These are phyloP conservation scores for Arnoldichthys spilopterus DNA, from an alignment of 2,797 vertebrate species.

Conservation along the genomic window DNA sequence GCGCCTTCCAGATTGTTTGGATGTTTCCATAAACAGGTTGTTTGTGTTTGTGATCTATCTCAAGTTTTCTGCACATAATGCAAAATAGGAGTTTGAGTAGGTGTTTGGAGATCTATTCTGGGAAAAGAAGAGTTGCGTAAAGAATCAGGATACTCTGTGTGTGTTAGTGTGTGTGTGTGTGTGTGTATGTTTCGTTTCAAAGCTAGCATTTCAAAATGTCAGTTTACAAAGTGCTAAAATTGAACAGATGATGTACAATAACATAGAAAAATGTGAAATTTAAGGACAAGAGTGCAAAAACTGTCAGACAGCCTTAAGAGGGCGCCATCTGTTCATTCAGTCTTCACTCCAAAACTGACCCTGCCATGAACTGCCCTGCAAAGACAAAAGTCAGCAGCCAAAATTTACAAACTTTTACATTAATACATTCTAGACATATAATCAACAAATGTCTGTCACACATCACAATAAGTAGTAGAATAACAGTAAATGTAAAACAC, in stretches of 20 bases:
- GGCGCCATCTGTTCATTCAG: slow-evolving; percentile 26
- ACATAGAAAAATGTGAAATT: neutral
- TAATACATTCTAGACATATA: neutral
- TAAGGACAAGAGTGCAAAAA: neutral
- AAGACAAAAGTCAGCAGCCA: neutral
- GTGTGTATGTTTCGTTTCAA: slow-evolving; percentile 40
- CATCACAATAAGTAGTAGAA: neutral
- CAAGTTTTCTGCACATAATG: slow-evolving; percentile 30
- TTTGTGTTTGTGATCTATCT: slow-evolving; percentile 43
- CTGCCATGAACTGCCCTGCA: neutral
- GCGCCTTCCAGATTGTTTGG: slow-evolving; percentile 50
- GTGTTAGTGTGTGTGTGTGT: slow-evolving; percentile 56
- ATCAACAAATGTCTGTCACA: neutral
- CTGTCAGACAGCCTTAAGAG: slow-evolving; percentile 28
- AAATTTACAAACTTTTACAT: neutral
- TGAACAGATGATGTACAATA: neutral
- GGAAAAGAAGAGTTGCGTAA: slow-evolving; percentile 24
- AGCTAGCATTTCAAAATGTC: neutral
- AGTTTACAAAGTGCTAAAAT: no score
- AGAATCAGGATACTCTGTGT: slow-evolving; percentile 23
- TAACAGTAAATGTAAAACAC: neutral
- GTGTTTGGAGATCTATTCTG: slow-evolving; percentile 11
- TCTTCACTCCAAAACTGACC: neutral
- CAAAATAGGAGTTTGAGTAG: slow-evolving; percentile 27
- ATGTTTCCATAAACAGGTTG: slow-evolving; percentile 46